Percentiles rank a stretch among this genome's conserved stretches.
Evolutionary conservation across 64 coral and sea anemone species (phyloP).

Genomic region (Stichodactyla helianthus): DNA sequence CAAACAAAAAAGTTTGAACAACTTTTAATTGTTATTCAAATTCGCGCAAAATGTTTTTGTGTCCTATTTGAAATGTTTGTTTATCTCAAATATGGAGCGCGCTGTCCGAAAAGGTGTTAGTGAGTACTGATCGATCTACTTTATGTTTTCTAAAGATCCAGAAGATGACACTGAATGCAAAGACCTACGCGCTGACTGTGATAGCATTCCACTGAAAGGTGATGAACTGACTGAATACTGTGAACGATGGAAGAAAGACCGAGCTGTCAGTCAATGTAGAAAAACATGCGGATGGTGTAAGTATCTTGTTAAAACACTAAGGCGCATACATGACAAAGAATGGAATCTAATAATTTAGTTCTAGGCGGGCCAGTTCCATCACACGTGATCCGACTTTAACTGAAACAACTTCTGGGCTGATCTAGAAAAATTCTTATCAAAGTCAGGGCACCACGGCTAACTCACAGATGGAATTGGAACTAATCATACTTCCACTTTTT

Average conservation of each 20-base stretch:
- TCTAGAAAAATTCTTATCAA: too few relatives aligned
- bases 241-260: conserved; percentile 5
- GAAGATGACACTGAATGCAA: conserved; percentile 11
- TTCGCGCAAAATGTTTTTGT: not conserved
- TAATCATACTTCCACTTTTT: too few relatives aligned
- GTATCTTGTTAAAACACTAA: not conserved
- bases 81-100: too few relatives aligned
- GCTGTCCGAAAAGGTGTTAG: too few relatives aligned
- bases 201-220: not conserved
- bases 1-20: not conserved
- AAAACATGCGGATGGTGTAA: conserved; percentile 25
- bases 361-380: too few relatives aligned
- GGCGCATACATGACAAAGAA: too few relatives aligned
- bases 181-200: not conserved
- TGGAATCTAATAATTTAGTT: too few relatives aligned
- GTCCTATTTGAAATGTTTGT: not conserved
- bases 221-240: conserved; percentile 12
- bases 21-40: not conserved
- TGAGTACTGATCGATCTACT: too few relatives aligned
- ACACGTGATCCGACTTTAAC: too few relatives aligned
- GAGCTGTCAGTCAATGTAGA: not conserved
- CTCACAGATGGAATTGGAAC: too few relatives aligned
- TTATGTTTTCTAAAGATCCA: not conserved
- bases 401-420: too few relatives aligned
- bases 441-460: too few relatives aligned